Percentiles rank a stretch among this genome's conserved stretches.
Evolutionary conservation across 2,113 vertebrate genomes (phyloP).

Genomic region (Pygoscelis antarcticus): DNA sequence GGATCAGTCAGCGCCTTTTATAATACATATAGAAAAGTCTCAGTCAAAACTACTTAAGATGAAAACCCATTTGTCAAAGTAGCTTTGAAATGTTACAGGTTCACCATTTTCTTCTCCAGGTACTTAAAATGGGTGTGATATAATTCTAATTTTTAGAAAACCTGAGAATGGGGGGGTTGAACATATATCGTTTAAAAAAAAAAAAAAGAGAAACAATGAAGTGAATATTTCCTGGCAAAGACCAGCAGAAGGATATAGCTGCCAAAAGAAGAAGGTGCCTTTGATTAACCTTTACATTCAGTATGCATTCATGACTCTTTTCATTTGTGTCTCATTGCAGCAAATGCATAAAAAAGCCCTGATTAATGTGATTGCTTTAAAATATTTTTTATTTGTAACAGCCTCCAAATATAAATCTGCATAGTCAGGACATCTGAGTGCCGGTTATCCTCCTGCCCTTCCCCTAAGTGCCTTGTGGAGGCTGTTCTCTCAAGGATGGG

Average conservation of each 20-base stretch:
- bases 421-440: background rate
- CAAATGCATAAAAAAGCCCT: background rate
- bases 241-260: background rate
- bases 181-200: background rate
- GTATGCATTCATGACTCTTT: background rate
- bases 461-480: background rate
- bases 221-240: background rate
- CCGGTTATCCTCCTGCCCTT: background rate
- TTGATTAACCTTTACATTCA: conserved; percentile 27
- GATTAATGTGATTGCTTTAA: conserved; percentile 7
- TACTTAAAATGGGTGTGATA: background rate
- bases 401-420: conserved; percentile 23
- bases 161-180: background rate
- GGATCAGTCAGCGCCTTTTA: background rate
- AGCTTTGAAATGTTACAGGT: background rate
- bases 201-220: background rate
- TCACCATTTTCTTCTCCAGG: background rate
- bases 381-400: background rate
- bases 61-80: background rate
- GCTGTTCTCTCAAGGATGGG: background rate
- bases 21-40: background rate
- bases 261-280: background rate
- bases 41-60: background rate
- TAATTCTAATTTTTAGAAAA: background rate
- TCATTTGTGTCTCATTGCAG: background rate